A percentile compares a stretch with the other conserved stretches of the same genome.
Evolutionary conservation across 2,888 invertebrate species (phyloP).

Genomic region (Netelia virgata): DNA sequence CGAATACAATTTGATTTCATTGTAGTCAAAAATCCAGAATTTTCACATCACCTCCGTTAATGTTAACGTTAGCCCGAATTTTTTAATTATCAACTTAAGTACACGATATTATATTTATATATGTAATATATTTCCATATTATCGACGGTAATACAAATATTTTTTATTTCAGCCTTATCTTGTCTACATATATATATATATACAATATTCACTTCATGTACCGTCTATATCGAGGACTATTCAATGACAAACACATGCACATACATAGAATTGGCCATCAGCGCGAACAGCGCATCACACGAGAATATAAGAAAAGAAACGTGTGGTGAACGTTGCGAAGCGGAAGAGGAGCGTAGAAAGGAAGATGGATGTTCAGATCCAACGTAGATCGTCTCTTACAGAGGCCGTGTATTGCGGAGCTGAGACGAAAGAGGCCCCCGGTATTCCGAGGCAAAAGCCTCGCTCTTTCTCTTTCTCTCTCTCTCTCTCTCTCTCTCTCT

Average conservation of each 20-base stretch:
- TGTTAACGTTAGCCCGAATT: no score
- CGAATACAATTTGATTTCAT: no score
- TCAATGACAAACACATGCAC: slow-evolving; percentile 33
- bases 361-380: slow-evolving; percentile 64
- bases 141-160: no score
- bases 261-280: slow-evolving; percentile 20
- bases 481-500: slow-evolving; percentile 21
- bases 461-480: slow-evolving; percentile 18
- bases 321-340: slow-evolving; percentile 44
- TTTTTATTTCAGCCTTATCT: no score
- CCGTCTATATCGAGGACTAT: not conserved
- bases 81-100: no score
- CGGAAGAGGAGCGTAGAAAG: slow-evolving; percentile 66
- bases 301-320: slow-evolving; percentile 48
- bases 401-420: slow-evolving; percentile 23
- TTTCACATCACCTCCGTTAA: no score
- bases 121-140: no score
- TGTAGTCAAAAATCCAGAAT: no score
- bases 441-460: slow-evolving; percentile 28
- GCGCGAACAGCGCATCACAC: slow-evolving; percentile 46
- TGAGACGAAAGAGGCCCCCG: slow-evolving; percentile 51
- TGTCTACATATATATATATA: no score
- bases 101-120: no score
- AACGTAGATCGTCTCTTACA: slow-evolving; percentile 61
- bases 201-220: no score